Conservation (phyloP, 2,888 invertebrate species). For the Drosophila seclusa region DNA sequence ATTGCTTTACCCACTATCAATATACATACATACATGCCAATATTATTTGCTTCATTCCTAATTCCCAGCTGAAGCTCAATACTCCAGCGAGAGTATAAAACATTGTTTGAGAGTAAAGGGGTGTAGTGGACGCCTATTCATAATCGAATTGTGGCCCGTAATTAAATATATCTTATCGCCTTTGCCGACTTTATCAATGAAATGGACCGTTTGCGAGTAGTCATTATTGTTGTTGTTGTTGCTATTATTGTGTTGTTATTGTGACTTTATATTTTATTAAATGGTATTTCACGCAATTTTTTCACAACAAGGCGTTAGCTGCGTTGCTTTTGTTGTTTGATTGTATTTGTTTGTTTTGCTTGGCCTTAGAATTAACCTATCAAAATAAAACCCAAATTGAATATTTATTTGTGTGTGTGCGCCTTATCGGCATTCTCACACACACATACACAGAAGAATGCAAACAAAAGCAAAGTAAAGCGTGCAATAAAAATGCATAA, state of each 20-base stretch:
- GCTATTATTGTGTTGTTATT: conserved; percentile 44
- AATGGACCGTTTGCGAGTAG: conserved; percentile 61
- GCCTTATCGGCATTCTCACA: conserved; percentile 22
- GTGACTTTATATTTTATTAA: conserved; percentile 71
- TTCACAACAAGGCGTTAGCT: conserved; percentile 24
- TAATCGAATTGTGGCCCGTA: conserved; percentile 60
- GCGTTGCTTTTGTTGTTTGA: conserved; percentile 45
- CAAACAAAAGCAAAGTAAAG: conserved; percentile 40
- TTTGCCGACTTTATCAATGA: conserved; percentile 66
- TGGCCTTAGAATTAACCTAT: conserved; percentile 66
- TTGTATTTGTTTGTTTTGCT: conserved; percentile 63
- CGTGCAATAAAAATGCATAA: conserved; percentile 57
- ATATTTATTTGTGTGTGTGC: conserved; percentile 50
- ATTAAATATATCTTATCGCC: conserved; percentile 73
- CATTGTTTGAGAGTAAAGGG: neutral
- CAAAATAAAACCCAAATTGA: conserved; percentile 62
- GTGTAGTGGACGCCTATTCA: conserved; percentile 9
- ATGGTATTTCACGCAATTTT: conserved; percentile 67
- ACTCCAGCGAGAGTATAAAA: neutral
- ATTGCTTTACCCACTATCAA: conserved; percentile 1
- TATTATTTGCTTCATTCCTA: conserved; percentile 1
- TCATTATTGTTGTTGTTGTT: conserved; percentile 22
- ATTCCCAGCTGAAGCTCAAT: neutral
- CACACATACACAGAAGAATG: conserved; percentile 9
- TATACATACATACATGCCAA: conserved; percentile 1